Conservation (phyloP, 2,113 vertebrate genomes). For the Podarcis muralis region DNA sequence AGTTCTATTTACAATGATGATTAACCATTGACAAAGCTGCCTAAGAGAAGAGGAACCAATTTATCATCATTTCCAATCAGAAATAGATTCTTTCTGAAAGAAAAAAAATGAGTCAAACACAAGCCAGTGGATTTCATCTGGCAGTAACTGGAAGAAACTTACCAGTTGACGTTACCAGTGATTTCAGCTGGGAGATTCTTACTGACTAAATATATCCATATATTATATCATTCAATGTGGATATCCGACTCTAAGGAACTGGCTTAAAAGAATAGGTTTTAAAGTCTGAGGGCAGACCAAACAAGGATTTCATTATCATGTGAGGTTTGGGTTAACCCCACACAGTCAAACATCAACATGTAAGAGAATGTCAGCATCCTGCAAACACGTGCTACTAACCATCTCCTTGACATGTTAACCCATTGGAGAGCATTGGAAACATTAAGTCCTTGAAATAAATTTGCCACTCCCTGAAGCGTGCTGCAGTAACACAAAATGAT, state of each 20-base stretch:
- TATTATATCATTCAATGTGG: neutral
- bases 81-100: neutral
- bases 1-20: neutral
- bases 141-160: neutral
- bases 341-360: neutral
- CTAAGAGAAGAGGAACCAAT: neutral
- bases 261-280: neutral
- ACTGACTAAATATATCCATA: neutral
- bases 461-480: neutral
- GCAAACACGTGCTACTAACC: neutral
- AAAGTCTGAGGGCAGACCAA: neutral
- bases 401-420: neutral
- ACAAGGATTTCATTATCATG: neutral
- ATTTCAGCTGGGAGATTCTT: neutral
- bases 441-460: neutral
- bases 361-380: neutral
- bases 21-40: neutral
- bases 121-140: neutral
- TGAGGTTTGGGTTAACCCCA: neutral
- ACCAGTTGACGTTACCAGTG: neutral
- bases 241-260: neutral
- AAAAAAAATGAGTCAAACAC: neutral
- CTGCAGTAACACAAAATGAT: neutral
- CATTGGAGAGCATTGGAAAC: neutral
- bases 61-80: slow-evolving; percentile 2